Conservation (phyloP, 2,113 vertebrate genomes). For the Himantopus leucocephalus region DNA sequence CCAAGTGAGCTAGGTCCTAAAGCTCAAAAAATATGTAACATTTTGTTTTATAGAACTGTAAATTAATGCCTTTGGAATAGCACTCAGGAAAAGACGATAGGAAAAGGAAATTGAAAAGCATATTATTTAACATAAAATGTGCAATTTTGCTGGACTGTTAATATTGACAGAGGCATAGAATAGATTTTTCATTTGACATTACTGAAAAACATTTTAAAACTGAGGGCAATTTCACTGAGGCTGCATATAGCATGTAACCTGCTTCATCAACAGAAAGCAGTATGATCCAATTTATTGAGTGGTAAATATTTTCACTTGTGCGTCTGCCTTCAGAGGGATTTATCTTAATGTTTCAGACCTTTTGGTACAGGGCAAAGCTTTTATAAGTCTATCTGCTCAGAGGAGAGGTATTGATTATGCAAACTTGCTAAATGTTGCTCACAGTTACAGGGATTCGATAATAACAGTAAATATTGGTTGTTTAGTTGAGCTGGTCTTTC, state of each 20-base stretch:
- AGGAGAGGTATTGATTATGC: conserved; percentile 38
- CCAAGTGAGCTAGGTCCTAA: neutral
- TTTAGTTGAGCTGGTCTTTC: neutral
- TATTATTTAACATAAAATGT: neutral
- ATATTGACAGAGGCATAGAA: neutral
- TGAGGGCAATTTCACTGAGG: neutral
- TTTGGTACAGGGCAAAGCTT: neutral
- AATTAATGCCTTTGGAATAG: neutral
- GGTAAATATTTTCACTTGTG: conserved; percentile 50
- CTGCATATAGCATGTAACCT: neutral
- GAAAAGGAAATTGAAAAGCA: neutral
- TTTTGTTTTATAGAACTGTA: neutral
- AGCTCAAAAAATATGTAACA: neutral
- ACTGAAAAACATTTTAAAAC: neutral
- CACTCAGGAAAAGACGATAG: neutral
- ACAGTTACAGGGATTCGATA: neutral
- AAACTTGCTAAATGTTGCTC: conserved; percentile 38
- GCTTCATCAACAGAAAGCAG: neutral
- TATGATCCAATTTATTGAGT: conserved; percentile 20
- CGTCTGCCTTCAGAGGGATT: neutral
- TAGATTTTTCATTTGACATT: neutral
- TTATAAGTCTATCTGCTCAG: neutral
- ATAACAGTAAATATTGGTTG: conserved; percentile 2
- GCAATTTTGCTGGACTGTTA: neutral
- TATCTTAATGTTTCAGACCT: neutral